phyloP scores from a whole-genome alignment of 2,888 invertebrate species.

The Busseola fusca region DNA sequence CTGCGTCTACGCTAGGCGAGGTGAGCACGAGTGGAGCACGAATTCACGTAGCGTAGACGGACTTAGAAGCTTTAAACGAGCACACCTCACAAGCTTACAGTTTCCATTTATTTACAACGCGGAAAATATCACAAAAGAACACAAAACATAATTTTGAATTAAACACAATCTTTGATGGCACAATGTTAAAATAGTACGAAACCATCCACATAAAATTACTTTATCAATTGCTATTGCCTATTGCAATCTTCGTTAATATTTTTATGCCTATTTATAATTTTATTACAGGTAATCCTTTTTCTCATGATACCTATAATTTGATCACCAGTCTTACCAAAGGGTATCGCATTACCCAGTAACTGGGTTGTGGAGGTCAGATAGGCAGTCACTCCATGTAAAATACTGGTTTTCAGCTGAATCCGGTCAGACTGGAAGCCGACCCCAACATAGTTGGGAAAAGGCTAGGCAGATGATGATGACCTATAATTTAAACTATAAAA shows the following conservation, averaged over 20 bases:
- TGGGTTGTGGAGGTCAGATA: too few relatives aligned
- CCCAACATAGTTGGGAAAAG: too few relatives aligned
- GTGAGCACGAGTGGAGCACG: neutral
- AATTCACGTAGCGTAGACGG: neutral
- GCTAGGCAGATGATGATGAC: too few relatives aligned
- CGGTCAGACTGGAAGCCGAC: too few relatives aligned
- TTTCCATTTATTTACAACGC: slow-evolving; percentile 20
- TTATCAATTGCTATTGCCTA: neutral
- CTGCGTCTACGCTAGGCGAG: neutral
- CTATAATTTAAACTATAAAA: too few relatives aligned
- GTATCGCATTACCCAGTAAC: too few relatives aligned
- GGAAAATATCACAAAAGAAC: slow-evolving; percentile 7
- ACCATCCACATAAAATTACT: neutral
- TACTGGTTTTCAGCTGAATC: too few relatives aligned
- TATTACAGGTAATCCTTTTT: neutral
- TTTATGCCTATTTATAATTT: slow-evolving; percentile 6
- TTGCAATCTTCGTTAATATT: neutral
- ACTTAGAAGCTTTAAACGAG: neutral
- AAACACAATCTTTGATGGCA: slow-evolving; percentile 36
- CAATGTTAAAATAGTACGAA: neutral
- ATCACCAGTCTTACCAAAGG: too few relatives aligned
- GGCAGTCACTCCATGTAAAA: too few relatives aligned
- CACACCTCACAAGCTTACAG: neutral
- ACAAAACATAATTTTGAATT: slow-evolving; percentile 25
- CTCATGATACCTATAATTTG: neutral